Conservation (phyloP, 2,797 vertebrate species). For the Pangasius krempfi region DNA sequence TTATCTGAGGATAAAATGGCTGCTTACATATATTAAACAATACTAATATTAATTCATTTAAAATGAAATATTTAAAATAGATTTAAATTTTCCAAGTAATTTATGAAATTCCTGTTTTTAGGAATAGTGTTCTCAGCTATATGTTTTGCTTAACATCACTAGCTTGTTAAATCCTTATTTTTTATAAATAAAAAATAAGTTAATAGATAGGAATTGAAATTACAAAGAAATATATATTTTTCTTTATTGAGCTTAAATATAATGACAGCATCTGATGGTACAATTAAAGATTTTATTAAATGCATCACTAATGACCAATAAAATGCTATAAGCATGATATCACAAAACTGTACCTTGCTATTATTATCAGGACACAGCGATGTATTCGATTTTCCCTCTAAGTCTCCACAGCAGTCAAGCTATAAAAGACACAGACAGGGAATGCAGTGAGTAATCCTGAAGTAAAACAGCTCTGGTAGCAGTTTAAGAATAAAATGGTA, state of each 20-base stretch:
- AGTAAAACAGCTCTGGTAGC: background rate
- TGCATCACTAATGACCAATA: background rate
- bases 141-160: background rate
- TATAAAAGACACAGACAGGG: slow-evolving; percentile 49
- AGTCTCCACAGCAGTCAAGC: slow-evolving; percentile 74
- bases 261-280: background rate
- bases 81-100: background rate
- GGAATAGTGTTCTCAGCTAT: background rate
- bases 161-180: background rate
- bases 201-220: background rate
- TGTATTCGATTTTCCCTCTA: background rate
- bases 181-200: background rate
- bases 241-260: background rate
- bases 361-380: slow-evolving; percentile 56
- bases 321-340: background rate
- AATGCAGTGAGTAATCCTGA: background rate
- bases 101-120: background rate
- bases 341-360: slow-evolving; percentile 59
- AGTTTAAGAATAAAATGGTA: slow-evolving; percentile 11
- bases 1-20: background rate
- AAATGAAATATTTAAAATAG: background rate
- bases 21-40: background rate
- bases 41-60: background rate
- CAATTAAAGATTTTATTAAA: background rate
- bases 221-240: background rate